Conservation (phyloP, 2,888 invertebrate genomes). For the Yponomeuta malinellus region DNA sequence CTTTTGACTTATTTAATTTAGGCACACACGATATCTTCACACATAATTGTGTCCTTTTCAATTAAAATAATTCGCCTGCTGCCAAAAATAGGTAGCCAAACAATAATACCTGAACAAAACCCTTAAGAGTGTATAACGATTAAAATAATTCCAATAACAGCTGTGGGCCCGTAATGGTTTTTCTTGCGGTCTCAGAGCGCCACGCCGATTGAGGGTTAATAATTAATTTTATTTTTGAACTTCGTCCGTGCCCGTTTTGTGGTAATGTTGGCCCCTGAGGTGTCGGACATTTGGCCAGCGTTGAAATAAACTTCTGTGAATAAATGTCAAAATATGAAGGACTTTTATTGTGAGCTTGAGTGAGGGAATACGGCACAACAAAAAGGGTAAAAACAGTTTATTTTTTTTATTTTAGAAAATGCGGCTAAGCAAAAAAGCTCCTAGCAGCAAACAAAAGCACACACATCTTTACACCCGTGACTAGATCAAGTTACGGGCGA, state of each 20-base stretch:
- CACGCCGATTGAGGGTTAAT: constrained; percentile 1
- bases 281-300: constrained; percentile 52
- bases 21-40: neutral
- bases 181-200: neutral
- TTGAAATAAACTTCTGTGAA: neutral
- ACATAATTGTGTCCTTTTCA: neutral
- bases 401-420: too few species aligned
- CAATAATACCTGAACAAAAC: neutral
- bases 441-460: too few species aligned
- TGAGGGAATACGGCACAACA: neutral
- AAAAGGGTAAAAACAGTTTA: too few species aligned
- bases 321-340: neutral
- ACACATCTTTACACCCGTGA: too few species aligned
- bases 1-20: neutral
- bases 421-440: too few species aligned
- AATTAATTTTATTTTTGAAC: constrained; percentile 9
- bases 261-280: constrained; percentile 41
- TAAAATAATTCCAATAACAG: constrained; percentile 31
- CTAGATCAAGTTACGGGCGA: too few species aligned
- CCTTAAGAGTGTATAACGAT: constrained; percentile 13
- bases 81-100: neutral
- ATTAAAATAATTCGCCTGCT: too few species aligned
- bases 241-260: constrained; percentile 13
- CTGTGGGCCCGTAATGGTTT: constrained; percentile 25
- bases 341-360: neutral